Conservation (phyloP, 1,140 invertebrate genomes). For the Drosophila novamexicana region DNA sequence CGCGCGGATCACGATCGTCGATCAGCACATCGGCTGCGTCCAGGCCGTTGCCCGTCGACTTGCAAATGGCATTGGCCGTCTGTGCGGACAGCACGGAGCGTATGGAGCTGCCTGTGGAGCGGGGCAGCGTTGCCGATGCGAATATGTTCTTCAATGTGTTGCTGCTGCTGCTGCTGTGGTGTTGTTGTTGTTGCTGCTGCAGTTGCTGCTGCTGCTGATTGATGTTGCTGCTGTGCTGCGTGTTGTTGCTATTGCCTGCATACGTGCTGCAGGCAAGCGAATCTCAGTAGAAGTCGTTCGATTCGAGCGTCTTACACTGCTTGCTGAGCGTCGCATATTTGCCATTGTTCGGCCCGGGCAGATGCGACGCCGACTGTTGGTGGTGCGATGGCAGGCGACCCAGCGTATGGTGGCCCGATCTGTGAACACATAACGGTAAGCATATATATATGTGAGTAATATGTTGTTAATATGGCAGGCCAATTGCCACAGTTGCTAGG, state of each 20-base stretch:
- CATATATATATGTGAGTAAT: not conserved
- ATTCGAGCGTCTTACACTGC: conserved; percentile 97
- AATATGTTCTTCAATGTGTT: conserved; percentile 83
- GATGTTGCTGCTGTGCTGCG: conserved; percentile 60
- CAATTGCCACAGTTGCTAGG: conserved; percentile 17
- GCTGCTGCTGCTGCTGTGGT: conserved; percentile 42
- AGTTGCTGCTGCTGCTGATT: conserved; percentile 61
- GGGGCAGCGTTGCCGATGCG: conserved; percentile 77
- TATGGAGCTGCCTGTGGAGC: conserved; percentile 79
- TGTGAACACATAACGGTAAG: conserved; percentile 30
- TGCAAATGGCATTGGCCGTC: conserved; percentile 72
- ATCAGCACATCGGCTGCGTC: conserved; percentile 39
- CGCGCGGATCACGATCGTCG: conserved; percentile 82
- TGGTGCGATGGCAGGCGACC: conserved; percentile 85
- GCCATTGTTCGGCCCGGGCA: conserved; percentile 88
- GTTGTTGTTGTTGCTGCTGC: conserved; percentile 50
- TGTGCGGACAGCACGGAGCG: conserved; percentile 76
- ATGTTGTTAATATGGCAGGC: not conserved
- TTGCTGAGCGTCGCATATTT: conserved; percentile 96
- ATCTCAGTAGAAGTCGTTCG: conserved; percentile 97
- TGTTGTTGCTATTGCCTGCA: conserved; percentile 85
- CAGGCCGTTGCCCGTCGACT: conserved; percentile 75
- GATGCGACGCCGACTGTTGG: conserved; percentile 76
- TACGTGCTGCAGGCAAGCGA: conserved; percentile 86
- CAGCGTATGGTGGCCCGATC: conserved; percentile 85